Percentiles rank a stretch among this genome's conserved stretches.
Evolutionary conservation across 2,797 vertebrate species (phyloP).

Genomic region (Macropus fuliginosus): DNA sequence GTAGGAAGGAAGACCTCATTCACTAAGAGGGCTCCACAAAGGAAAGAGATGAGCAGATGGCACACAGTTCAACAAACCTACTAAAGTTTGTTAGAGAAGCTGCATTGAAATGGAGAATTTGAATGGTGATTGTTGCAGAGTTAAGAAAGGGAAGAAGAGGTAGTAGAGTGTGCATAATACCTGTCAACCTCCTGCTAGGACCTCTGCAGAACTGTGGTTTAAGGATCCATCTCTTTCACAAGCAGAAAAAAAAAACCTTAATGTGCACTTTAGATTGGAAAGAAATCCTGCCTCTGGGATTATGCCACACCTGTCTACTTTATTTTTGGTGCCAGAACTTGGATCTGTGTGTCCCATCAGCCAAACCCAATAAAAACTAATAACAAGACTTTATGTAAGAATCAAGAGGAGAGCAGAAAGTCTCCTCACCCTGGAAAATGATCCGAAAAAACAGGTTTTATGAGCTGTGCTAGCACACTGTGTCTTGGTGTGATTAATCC

Average conservation of each 20-base stretch:
- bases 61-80: not conserved
- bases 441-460: conserved; percentile 54
- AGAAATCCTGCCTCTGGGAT: conserved; percentile 56
- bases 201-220: not conserved
- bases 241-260: conserved; percentile 32
- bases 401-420: not conserved
- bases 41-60: not conserved
- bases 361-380: conserved; percentile 55
- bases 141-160: not conserved
- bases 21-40: not conserved
- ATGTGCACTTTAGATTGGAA: conserved; percentile 5
- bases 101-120: conserved; percentile 52
- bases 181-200: not conserved
- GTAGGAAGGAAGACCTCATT: not conserved
- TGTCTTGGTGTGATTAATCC: conserved; percentile 74
- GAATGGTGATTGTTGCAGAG: conserved; percentile 39
- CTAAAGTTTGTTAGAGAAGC: conserved; percentile 8
- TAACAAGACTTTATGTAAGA: conserved; percentile 41
- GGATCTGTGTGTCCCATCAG: conserved; percentile 7
- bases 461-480: conserved; percentile 63
- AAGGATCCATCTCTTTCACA: conserved; percentile 10
- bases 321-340: conserved; percentile 31
- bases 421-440: conserved; percentile 33
- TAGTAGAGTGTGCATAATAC: conserved; percentile 18
- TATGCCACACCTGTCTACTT: conserved; percentile 50